Evolutionary conservation across 2,113 vertebrate species (phyloP).

Genomic region (Corydoras maculifer): DNA sequence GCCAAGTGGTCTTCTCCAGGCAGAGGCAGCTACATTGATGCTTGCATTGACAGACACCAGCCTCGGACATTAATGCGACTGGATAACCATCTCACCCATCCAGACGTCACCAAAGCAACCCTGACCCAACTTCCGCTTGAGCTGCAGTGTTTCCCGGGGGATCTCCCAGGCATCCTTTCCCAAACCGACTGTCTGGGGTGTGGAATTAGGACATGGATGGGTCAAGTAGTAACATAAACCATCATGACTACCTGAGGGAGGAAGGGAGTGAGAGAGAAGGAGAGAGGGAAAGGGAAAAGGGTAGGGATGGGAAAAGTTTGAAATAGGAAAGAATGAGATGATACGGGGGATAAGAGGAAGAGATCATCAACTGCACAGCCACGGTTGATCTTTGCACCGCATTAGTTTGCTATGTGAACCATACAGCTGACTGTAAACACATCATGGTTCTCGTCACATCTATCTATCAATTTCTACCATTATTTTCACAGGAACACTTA

Average conservation of each 20-base stretch:
- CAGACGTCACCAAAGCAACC: constrained; percentile 96
- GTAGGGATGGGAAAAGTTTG: constrained; percentile 48
- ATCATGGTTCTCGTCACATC: too few relatives aligned
- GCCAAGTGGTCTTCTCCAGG: constrained; percentile 6
- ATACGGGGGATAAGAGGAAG: constrained; percentile 27
- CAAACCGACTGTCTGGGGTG: constrained; percentile 87
- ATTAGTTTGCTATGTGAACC: neutral
- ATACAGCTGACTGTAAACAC: neutral
- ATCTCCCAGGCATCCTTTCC: constrained; percentile 95
- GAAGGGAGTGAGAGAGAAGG: constrained; percentile 18
- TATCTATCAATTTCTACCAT: too few relatives aligned
- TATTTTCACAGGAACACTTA: too few relatives aligned
- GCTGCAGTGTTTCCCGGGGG: constrained; percentile 66
- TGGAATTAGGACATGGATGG: constrained; percentile 69
- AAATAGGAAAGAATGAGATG: constrained; percentile 66
- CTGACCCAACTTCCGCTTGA: constrained; percentile 82
- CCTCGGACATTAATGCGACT: constrained; percentile 4
- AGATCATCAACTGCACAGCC: constrained; percentile 48
- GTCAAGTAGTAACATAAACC: constrained; percentile 88
- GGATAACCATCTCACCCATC: constrained; percentile 76
- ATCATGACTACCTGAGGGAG: constrained; percentile 73
- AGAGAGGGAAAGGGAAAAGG: constrained; percentile 24
- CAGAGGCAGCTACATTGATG: constrained; percentile 11
- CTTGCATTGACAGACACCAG: constrained; percentile 19
- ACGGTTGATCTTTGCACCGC: constrained; percentile 14